A percentile compares a stretch with the other conserved stretches of the same genome.
phyloP scores from a whole-genome alignment of 2,113 vertebrate genomes.

The Lanius ludovicianus region DNA sequence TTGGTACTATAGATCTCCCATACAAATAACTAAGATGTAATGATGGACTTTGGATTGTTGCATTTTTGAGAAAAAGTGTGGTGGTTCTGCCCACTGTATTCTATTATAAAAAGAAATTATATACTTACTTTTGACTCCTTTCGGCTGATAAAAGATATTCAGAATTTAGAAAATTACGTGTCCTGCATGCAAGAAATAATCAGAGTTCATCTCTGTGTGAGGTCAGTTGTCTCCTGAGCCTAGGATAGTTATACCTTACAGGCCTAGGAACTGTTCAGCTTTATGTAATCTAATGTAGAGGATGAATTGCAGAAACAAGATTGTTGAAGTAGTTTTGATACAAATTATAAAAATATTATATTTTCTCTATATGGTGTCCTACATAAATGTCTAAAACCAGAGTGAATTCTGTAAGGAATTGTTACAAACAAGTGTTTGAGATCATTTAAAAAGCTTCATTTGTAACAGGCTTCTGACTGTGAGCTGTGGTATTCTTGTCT shows the following conservation, averaged over 20 bases:
- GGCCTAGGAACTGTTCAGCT: neutral
- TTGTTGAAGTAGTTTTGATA: neutral
- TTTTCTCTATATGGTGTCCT: neutral
- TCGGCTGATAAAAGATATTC: neutral
- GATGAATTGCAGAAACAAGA: neutral
- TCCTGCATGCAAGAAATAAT: neutral
- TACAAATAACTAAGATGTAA: neutral
- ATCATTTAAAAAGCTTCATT: neutral
- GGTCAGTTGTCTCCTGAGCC: neutral
- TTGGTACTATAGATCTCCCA: neutral
- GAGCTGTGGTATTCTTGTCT: neutral
- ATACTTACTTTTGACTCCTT: neutral
- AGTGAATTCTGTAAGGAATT: neutral
- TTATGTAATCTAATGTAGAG: neutral
- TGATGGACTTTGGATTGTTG: neutral
- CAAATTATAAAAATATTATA: neutral
- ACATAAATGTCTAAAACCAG: neutral
- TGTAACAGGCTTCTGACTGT: neutral
- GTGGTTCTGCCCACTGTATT: neutral
- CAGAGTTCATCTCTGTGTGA: neutral
- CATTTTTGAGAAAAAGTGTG: neutral
- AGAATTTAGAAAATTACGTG: neutral
- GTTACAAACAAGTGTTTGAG: neutral
- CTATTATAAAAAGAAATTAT: neutral
- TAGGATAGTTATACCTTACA: neutral